Percentiles rank a stretch among this genome's conserved stretches.
Conservation (phyloP, 2,113 vertebrate species). For the Gopherus flavomarginatus region DNA sequence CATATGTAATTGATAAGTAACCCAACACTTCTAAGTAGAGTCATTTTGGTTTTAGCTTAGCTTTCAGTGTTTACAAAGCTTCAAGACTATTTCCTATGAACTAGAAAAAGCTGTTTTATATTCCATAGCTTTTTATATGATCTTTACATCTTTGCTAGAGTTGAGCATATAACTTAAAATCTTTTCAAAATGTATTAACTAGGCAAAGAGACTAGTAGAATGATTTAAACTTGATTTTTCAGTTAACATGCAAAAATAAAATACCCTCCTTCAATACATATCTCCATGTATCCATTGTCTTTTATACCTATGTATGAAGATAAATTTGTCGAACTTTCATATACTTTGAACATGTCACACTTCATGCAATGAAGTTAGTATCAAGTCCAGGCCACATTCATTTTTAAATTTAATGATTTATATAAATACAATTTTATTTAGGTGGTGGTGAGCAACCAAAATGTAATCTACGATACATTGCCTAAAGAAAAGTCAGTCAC, state of each 20-base stretch:
- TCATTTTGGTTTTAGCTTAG: conserved; percentile 64
- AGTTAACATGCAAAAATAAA: neutral
- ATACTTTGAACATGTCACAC: neutral
- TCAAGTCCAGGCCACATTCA: neutral
- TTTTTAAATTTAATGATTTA: neutral
- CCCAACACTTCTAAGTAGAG: conserved; percentile 27
- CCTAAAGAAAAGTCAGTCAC: neutral
- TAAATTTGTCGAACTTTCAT: neutral
- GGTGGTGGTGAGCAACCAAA: neutral
- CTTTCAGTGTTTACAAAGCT: conserved; percentile 69
- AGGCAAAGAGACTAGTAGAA: neutral
- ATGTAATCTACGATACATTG: neutral
- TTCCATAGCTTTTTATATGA: conserved; percentile 4
- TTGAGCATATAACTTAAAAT: neutral
- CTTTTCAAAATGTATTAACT: conserved; percentile 11
- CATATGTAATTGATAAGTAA: conserved; percentile 71
- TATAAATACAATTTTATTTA: neutral
- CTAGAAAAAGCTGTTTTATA: conserved; percentile 54
- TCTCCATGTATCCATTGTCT: neutral
- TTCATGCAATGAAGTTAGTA: neutral
- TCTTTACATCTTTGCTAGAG: conserved; percentile 11
- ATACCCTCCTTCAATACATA: neutral
- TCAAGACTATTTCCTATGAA: conserved; percentile 54
- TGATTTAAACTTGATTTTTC: conserved; percentile 22
- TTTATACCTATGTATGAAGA: neutral